Percentiles rank a stretch among this genome's conserved stretches.
phyloP scores from a whole-genome alignment of 2,797 vertebrate genomes.

The Toxotes lorentzi region DNA sequence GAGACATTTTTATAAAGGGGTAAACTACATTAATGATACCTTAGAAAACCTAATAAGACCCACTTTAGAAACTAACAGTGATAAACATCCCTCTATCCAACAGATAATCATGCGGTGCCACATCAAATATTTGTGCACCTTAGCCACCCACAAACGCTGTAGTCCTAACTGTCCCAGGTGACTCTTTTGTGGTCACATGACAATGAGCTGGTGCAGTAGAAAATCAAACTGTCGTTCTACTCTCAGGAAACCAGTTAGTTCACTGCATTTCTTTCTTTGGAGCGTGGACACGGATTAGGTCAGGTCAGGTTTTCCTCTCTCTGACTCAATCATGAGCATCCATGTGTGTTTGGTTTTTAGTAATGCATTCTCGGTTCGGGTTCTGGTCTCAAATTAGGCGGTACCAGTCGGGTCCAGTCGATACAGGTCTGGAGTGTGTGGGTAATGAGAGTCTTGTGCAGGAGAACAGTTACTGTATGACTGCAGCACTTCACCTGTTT shows the following conservation, averaged over 20 bases:
- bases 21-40: neutral
- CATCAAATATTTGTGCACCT: constrained; percentile 4
- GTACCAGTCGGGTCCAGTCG: no score
- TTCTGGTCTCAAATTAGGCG: no score
- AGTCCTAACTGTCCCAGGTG: neutral
- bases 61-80: neutral
- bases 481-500: no score
- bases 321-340: neutral
- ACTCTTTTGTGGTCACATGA: neutral
- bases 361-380: no score
- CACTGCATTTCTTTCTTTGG: neutral
- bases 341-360: neutral
- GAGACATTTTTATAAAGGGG: neutral
- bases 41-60: no score
- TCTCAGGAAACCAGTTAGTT: neutral
- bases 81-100: neutral
- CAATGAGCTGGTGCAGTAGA: neutral
- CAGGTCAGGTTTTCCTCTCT: neutral
- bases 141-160: neutral
- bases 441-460: no score
- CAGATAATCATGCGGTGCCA: neutral
- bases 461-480: no score
- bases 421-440: no score
- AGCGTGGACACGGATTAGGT: neutral
- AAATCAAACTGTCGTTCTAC: neutral